Base-by-base conservation (phyloP, 2,888 invertebrate genomes). In the Metacarcinus magister region DNA sequence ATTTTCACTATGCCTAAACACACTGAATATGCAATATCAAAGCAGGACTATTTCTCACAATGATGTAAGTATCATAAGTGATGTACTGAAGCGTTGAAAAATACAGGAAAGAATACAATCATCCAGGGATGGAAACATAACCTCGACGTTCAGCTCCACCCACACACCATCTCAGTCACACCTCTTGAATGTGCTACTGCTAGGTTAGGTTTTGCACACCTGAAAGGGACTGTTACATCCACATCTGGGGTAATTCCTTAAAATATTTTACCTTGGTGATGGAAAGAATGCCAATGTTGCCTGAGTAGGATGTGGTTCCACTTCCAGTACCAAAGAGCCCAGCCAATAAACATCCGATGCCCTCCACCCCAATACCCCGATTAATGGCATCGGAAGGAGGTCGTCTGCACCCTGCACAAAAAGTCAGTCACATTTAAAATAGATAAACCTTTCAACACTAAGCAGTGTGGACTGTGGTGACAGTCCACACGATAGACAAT, bases 241-340 rank as follows among this genome's bases (percentile, higher is more conserved):
- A 54, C 54, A 54, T 13, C 16, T 16, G 16, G 16, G 54, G 2
- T 54, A 8, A 54, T 54, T 16, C 54, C 54, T 0, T 13, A 75
- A 5, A 75, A 23, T n/a, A 7, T 10, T 23, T 82, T 97, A 98
- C 98, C 97, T 98, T 97, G 0, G 98, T 98, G n/a, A 98, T 98
- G 32, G 98, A 98, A 96, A 98, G 98, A 16, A 98, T 98, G 19
- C 98, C 98, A 96, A 98, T 98, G 97, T 98, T 98, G 97, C 98
- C 98, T 96, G 98, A 97, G 97, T 98, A 98, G 10, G 98, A 98
- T 0, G 98, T 98, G 32, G 98, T 98, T 28, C 98, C 98, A 94
- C 97, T 98, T n/a, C 98, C 96, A 0, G 97, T 97, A 0, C 98
- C 98, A 97, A 97, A 97, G 3, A 98, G 97, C 5, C 98, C 98